Evolutionary conservation across 2,797 vertebrate genomes (phyloP).

Genomic region (Rousettus madagascariensis): DNA sequence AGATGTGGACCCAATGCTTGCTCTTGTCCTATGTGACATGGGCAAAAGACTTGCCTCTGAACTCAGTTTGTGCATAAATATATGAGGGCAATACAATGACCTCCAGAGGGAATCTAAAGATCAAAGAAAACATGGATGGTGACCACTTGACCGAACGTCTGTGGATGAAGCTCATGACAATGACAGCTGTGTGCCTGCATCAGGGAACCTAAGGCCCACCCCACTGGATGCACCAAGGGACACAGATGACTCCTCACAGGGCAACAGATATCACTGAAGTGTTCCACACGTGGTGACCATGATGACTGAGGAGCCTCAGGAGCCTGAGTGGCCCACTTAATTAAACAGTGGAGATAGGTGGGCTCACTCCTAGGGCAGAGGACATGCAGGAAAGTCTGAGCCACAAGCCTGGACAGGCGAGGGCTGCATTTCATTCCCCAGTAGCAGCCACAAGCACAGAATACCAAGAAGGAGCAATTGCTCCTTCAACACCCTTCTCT

Average conservation of each 20-base stretch:
- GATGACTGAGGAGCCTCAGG: not conserved
- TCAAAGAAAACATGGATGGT: not conserved
- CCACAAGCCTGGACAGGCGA: not conserved
- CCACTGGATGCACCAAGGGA: not conserved
- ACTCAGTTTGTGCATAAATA: not conserved
- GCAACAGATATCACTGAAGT: not conserved
- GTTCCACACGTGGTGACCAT: not conserved
- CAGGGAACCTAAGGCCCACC: not conserved
- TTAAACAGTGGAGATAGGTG: not conserved
- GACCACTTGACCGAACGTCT: not conserved
- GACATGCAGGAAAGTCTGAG: not conserved
- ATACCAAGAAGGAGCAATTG: not conserved
- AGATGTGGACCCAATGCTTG: not conserved
- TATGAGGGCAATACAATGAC: not conserved
- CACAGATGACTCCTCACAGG: not conserved
- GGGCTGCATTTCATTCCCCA: not conserved
- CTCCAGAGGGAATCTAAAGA: not conserved
- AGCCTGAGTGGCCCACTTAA: not conserved
- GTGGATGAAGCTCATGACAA: not conserved
- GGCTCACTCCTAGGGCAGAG: not conserved
- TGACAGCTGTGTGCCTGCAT: not conserved
- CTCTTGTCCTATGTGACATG: not conserved
- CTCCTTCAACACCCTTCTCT: not conserved
- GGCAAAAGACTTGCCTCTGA: not conserved
- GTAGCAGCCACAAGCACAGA: not conserved